Evolutionary conservation across 2,888 invertebrate genomes (phyloP), one percentile per base, ranked within the genome.

Genomic region (Drosophila barbarae): DNA sequence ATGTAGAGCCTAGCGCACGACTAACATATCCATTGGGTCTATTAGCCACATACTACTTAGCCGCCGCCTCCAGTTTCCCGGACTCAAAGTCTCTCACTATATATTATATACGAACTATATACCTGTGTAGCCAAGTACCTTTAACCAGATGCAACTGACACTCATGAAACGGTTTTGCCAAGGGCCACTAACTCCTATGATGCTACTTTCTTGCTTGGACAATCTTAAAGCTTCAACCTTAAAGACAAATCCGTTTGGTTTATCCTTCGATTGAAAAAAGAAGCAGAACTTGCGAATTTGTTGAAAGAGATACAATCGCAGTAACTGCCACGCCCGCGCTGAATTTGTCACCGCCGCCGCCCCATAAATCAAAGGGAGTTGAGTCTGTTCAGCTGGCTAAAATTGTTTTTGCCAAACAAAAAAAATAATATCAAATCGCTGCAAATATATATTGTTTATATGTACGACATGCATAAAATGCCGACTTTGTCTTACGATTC

Each of bases 1-100:
- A n/a, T 18, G 41, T 47, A 58, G 60, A 36, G 47, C 32, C 32
- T 55, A 38, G 34, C 26, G 56, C 42, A 69, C 59, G 59, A 61
- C 63, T 69, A 66, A 78, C 78, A 82, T 79, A 79, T 79, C 85
- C 79, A 73, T 52, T 65, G 69, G 64, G 69, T 82, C 76, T 84
- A 84, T 78, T 84, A 79, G 82, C 66, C 72, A 76, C 56, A 52
- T 18, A 60, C 52, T 52, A 60, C 52, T 52, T 52, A 51, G 46
- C 35, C 34, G 50, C 39, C 52, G 56, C 34, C 46, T 36, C 32
- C 38, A 41, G 55, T 28, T 65, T 46, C 72, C 70, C 70, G 57
- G 82, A 84, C 77, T 84, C 46, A 35, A 75, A 78, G 82, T 84
- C 84, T 71, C 69, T 68, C 71, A 69, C 70, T 44, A 71, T 32